Base-by-base conservation (phyloP, 1,140 invertebrate species). In the Drosophila asahinai region DNA sequence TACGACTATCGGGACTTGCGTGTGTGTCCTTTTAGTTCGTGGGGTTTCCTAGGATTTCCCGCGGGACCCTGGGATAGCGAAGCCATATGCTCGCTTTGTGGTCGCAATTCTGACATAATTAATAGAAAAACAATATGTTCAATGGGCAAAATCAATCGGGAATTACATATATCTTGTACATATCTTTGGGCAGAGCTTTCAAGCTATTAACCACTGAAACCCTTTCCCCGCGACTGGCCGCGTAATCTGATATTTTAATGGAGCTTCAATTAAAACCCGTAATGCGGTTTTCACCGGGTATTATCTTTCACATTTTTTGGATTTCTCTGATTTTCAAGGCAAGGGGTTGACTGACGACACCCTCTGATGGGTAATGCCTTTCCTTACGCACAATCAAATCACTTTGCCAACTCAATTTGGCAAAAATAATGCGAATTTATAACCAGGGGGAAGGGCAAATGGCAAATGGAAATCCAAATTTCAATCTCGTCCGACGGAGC, bases 41-140 rank as follows among this genome's bases (percentile, higher is more conserved):
- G 30, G 47, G 58, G 57, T 68, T 54, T 67, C 33, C 22, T 43
- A 45, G 65, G 66, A 82, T 90, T 82, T 90, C 86, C 86, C 86
- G 71, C 68, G 86, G 81, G 86, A 90, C 70, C 38, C 48, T 57
- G 61, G 59, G 67, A 64, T 83, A 73, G 25, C 25, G 86, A 90
- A 90, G 86, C 86, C 86, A 90, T 90, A 90, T 90, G 86, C 73
- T 68, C 67, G 47, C 82, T 74, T 86, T 86, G 79, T 76, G 71
- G 25, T 47, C 66, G 71, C 72, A 81, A 76, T 76, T 74, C 67
- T 33, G 25, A 47, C 52, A 55, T 89, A 90, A 90, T 90, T 90
- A 90, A 90, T 90, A 71, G 86, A 77, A 90, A 90, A 90, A 90
- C 86, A 90, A 90, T 90, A 90, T 90, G 86, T 43, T 90, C 72